phyloP scores from a whole-genome alignment of 1,140 invertebrate species.

The Meloidogyne exigua region DNA sequence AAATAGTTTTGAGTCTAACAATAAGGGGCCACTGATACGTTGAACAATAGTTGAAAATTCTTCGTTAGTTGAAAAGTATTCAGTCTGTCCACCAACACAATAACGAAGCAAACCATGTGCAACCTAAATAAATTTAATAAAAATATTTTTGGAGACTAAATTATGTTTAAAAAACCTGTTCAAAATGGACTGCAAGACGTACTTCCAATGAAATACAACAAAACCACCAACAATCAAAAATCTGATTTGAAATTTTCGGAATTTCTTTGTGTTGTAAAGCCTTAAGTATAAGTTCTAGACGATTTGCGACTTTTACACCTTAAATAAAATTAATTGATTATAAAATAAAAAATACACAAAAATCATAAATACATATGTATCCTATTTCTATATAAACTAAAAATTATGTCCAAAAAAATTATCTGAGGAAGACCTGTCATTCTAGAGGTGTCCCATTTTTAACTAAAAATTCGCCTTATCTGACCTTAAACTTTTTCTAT shows the following conservation, averaged over 20 bases:
- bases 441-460: too few species aligned
- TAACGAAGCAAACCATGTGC: conserved; percentile 8
- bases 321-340: too few species aligned
- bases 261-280: conserved; percentile 14
- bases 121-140: conserved; percentile 1
- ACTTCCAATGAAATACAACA: conserved; percentile 14
- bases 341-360: too few species aligned
- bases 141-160: too few species aligned
- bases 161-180: background rate
- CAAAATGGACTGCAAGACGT: conserved; percentile 2
- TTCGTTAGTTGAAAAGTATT: background rate
- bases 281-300: conserved; percentile 5
- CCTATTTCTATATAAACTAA: too few species aligned
- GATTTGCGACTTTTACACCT: background rate
- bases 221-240: conserved; percentile 25
- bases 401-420: too few species aligned
- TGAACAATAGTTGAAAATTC: background rate
- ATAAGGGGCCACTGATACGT: background rate
- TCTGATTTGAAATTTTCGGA: background rate
- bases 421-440: too few species aligned
- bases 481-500: background rate
- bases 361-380: too few species aligned
- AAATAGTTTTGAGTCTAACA: background rate
- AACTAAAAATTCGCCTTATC: too few species aligned
- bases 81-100: conserved; percentile 8